A percentile compares a stretch with the other conserved stretches of the same genome.
Evolutionary conservation across 2,797 vertebrate genomes (phyloP).

Genomic region (Tangara arthus): DNA sequence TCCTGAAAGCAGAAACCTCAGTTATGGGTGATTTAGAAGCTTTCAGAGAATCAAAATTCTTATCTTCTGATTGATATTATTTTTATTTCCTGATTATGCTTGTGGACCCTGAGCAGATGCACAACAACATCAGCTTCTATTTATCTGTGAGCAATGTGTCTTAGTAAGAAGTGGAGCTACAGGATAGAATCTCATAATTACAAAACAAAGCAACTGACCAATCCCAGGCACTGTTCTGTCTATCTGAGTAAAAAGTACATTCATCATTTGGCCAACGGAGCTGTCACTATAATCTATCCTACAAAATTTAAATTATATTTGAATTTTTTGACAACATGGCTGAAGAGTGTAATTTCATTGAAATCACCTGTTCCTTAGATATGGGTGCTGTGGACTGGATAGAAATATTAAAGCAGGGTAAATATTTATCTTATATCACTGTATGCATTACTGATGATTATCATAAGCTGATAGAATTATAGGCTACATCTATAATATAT

Average conservation of each 20-base stretch:
- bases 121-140: background rate
- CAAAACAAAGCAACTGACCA: background rate
- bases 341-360: background rate
- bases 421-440: background rate
- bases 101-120: background rate
- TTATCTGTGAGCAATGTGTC: background rate
- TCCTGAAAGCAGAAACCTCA: constrained; percentile 5
- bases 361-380: background rate
- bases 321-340: background rate
- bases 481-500: background rate
- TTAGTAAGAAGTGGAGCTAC: background rate
- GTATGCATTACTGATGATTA: background rate
- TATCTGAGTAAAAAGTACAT: background rate
- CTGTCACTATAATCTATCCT: background rate
- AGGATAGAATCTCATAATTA: background rate
- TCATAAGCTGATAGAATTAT: background rate
- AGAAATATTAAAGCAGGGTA: background rate
- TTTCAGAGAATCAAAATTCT: constrained; percentile 18
- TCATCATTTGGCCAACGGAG: background rate
- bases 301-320: background rate
- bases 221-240: background rate
- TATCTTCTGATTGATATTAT: background rate
- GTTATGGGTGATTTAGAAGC: constrained; percentile 21
- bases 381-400: background rate
- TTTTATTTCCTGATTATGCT: constrained; percentile 23